Base-by-base conservation (phyloP, 2,113 vertebrate species). In the Sylvicapra grimmia region DNA sequence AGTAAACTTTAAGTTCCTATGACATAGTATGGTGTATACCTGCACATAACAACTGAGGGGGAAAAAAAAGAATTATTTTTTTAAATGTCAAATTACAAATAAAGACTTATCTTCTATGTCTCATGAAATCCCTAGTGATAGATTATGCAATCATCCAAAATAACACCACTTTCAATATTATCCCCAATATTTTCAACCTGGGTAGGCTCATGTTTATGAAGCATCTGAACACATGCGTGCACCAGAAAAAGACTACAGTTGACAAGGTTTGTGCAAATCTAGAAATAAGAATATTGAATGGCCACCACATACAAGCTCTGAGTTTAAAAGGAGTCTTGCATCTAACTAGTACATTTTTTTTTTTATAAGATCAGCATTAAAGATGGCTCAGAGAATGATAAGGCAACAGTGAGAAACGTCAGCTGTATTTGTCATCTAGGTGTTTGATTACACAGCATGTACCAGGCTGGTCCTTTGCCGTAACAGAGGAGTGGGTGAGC, bases 351-450 rank as follows among this genome's bases (percentile, higher is more conserved):
- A 59, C 59, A 40, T 54, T 49, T 95, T 88, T 90, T 93, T 94
- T 90, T 89, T 80, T 5, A 94, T 63, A 97, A 90, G 95, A 96
- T 94, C 40, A n/a, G 90, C 83, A 92, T 95, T 80, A 82, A 90
- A 85, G 96, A 98, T 97, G 97, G 98, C 98, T 98, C 97, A 97
- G 97, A 97, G 90, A 96, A 96, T 65, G 96, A 68, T 98, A 98
- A 98, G 98, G 98, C 98, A 98, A 97, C 96, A 96, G 95, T 97
- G 97, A 97, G 92, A 98, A 96, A 93, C 79, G 53, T 93, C 82
- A 83, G 92, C 93, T 97, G 86, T 93, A 82, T 84, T 93, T 92
- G 94, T 96, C 86, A 54, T 85, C 49, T 29, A 80, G 83, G 83
- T 87, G 94, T 90, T 51, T 51, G 79, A 75, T 61, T 72, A 88